These are phyloP conservation scores for Cyprinodon variegatus DNA, from an alignment of 2,113 vertebrate genomes.

Conservation along the genomic window DNA sequence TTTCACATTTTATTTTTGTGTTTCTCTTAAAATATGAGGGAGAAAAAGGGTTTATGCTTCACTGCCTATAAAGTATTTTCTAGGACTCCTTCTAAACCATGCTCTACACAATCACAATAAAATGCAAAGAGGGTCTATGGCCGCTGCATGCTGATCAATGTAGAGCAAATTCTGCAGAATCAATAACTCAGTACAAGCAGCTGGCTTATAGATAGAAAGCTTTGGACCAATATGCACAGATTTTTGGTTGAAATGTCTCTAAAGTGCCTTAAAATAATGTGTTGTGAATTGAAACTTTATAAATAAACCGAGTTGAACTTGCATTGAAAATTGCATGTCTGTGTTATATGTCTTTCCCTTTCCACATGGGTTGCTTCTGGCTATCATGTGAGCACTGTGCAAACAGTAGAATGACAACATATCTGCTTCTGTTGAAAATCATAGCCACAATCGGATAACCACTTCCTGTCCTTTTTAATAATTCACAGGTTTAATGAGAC, in stretches of 20 bases:
- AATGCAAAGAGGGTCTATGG: too few relatives aligned
- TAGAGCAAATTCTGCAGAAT: too few relatives aligned
- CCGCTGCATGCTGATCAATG: too few relatives aligned
- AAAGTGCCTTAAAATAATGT: too few relatives aligned
- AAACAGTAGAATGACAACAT: slow-evolving; percentile 31
- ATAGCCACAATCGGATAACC: slow-evolving; percentile 46
- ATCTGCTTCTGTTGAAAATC: slow-evolving; percentile 31
- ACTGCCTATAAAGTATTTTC: background rate
- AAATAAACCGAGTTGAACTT: too few relatives aligned
- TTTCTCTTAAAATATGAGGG: background rate
- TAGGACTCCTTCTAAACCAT: background rate
- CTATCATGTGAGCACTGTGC: background rate
- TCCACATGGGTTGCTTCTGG: background rate
- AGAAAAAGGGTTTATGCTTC: background rate
- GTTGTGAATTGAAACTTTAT: too few relatives aligned
- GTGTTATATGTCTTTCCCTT: background rate
- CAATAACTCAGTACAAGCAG: too few relatives aligned
- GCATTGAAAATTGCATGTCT: background rate
- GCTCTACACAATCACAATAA: background rate
- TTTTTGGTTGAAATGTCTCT: too few relatives aligned
- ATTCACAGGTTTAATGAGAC: slow-evolving; percentile 62
- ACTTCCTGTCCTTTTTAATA: slow-evolving; percentile 58
- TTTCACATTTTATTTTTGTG: background rate
- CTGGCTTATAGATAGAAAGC: too few relatives aligned
- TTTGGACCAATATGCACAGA: too few relatives aligned